Percentiles rank a stretch among this genome's conserved stretches.
phyloP scores from a whole-genome alignment of 2,113 vertebrate genomes.

The Rostratula benghalensis region DNA sequence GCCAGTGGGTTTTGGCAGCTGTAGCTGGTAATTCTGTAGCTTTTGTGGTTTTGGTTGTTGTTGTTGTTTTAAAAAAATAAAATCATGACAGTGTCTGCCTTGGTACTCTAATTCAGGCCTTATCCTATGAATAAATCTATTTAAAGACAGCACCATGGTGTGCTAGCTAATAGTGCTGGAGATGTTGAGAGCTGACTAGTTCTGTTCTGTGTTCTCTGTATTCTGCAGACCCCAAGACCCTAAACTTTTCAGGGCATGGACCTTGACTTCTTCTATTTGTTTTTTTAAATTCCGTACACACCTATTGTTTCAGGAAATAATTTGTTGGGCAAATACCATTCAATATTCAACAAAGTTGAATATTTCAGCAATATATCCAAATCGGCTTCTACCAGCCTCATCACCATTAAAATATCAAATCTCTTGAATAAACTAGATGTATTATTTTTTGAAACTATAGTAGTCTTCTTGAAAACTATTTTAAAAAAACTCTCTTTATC shows the following conservation, averaged over 20 bases:
- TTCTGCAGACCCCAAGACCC: background rate
- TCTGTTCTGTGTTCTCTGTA: background rate
- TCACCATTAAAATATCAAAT: background rate
- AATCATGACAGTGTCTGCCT: background rate
- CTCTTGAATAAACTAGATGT: background rate
- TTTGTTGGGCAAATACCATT: background rate
- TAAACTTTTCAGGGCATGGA: background rate
- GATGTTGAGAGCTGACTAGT: background rate
- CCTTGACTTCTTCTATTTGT: background rate
- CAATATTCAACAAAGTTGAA: background rate
- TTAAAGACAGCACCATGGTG: background rate
- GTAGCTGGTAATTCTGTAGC: background rate
- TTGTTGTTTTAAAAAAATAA: background rate
- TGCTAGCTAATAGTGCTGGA: background rate
- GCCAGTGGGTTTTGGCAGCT: slow-evolving; percentile 12
- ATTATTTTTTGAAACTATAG: background rate
- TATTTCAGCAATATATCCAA: background rate
- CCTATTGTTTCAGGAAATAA: no score
- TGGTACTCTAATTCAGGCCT: background rate
- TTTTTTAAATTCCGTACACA: background rate
- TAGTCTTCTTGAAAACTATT: background rate
- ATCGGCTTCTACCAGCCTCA: background rate
- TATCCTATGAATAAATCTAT: background rate
- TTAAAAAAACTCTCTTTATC: fast-evolving
- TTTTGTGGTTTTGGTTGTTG: background rate